Base-by-base conservation (phyloP, 2,797 vertebrate genomes). In the Clarias laeviceps region DNA sequence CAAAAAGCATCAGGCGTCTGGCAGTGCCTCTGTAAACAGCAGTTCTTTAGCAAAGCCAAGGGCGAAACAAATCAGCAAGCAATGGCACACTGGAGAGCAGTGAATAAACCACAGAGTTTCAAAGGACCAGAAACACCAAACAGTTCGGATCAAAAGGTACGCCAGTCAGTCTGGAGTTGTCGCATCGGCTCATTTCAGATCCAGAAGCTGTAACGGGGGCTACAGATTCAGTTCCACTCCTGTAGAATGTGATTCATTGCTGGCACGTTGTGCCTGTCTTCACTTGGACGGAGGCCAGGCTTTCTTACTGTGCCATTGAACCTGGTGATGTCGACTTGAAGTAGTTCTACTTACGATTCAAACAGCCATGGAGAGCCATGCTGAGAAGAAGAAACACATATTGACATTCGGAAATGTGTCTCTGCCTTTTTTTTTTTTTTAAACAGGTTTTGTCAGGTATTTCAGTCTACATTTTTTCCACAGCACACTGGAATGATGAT, bases 221-320 rank as follows among this genome's bases (percentile, higher is more conserved):
- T 89, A 87, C 85, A 83, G 73, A 85, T 57, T 90, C 82, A 87
- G 68, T 88, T 88, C 61, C 37, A 79, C 66, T 85, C 88, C 88
- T 90, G 84, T 92, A 90, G 92, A 91, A 87, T 74, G 88, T 64
- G 12, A 92, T 90, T 90, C 86, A 91, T 86, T 79, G 81, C 65
- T 91, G 73, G 79, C 54, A 40, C 89, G 86, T 88, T 87, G 32
- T 34, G 24, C 20, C 22, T 84, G 68, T 84, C 57, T 32, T 87
- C 65, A 15, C 12, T 45, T 70, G 45, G 62, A 84, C 59, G 29
- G 62, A 78, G 65, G 64, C 81, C 64, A n/a, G 74, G 18, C 50
- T 50, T 80, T 80, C 84, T 72, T n/a, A 40, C 50, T 72, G 83
- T 83, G 61, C 79, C 59, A 69, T 57, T 85, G 85, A 76, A 50